phyloP scores from a whole-genome alignment of 2,797 vertebrate species.

The Galaxias olidus region DNA sequence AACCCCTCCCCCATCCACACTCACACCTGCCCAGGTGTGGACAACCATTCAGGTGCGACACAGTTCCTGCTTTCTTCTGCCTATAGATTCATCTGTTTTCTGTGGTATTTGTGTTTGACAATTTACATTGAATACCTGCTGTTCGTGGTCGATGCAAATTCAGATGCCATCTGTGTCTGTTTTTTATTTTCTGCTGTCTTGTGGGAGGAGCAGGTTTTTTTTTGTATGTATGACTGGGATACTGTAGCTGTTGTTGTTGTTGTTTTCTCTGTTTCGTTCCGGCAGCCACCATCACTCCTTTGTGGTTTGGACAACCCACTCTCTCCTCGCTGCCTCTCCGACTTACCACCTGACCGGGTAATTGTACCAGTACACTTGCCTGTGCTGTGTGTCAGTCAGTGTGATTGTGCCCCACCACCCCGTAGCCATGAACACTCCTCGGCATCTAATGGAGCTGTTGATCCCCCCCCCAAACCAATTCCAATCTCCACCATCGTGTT shows the following conservation, averaged over 20 bases:
- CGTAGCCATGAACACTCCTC: slow-evolving; percentile 39
- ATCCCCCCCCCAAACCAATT: slow-evolving; percentile 12
- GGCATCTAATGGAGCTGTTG: slow-evolving; percentile 29
- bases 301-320: slow-evolving; percentile 79
- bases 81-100: background rate
- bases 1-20: background rate
- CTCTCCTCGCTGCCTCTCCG: slow-evolving; percentile 75
- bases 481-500: background rate
- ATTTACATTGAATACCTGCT: background rate
- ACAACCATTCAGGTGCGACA: background rate
- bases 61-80: background rate
- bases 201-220: slow-evolving; percentile 24
- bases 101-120: slow-evolving; percentile 9
- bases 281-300: slow-evolving; percentile 81
- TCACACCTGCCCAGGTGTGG: background rate
- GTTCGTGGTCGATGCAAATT: slow-evolving; percentile 12
- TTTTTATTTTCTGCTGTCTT: slow-evolving; percentile 23
- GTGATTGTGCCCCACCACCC: slow-evolving; percentile 61
- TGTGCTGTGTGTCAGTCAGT: slow-evolving; percentile 67
- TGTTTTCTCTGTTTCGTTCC: slow-evolving; percentile 70
- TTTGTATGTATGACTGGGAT: slow-evolving; percentile 43
- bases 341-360: slow-evolving; percentile 79
- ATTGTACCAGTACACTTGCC: slow-evolving; percentile 66
- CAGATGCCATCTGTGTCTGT: slow-evolving; percentile 21
- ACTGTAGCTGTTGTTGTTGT: slow-evolving; percentile 70